Conservation (phyloP, 2,888 invertebrate species). For the Trissoscelio sp. region DNA sequence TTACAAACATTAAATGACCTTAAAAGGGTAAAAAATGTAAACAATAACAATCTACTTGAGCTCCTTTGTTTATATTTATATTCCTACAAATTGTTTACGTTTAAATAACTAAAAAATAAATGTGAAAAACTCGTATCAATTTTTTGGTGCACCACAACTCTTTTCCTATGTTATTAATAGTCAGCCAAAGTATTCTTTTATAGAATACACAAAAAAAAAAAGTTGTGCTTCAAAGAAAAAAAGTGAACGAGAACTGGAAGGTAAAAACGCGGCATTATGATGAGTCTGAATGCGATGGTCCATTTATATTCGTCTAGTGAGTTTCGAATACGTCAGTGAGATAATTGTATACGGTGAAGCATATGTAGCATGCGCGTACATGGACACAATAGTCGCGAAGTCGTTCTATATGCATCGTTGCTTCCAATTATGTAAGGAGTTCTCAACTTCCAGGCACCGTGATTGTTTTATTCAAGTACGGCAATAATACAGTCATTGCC, state of each 20-base stretch:
- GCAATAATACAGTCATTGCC: slow-evolving; percentile 40
- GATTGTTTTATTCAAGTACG: slow-evolving; percentile 57
- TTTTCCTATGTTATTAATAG: neutral
- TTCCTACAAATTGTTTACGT: too few relatives aligned
- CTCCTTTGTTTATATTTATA: too few relatives aligned
- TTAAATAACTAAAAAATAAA: too few relatives aligned
- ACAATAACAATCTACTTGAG: too few relatives aligned
- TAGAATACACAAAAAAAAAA: too few relatives aligned
- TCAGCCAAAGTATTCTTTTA: neutral
- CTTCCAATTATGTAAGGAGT: slow-evolving; percentile 80
- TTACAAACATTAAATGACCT: too few relatives aligned
- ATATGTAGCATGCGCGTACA: slow-evolving; percentile 70
- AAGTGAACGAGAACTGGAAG: too few relatives aligned
- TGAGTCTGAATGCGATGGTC: slow-evolving; percentile 38
- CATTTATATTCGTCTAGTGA: slow-evolving; percentile 63
- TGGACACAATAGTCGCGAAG: slow-evolving; percentile 79
- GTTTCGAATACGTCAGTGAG: slow-evolving; percentile 48
- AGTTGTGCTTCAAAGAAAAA: too few relatives aligned
- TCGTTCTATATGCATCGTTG: slow-evolving; percentile 80
- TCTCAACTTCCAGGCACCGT: slow-evolving; percentile 74
- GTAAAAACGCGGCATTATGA: slow-evolving; percentile 19
- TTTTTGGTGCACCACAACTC: neutral
- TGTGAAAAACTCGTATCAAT: too few relatives aligned
- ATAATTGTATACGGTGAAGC: slow-evolving; percentile 56
- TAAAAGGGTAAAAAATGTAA: too few relatives aligned